phyloP scores from a whole-genome alignment of 2,113 vertebrate genomes.

The Oreochromis spilurus region DNA sequence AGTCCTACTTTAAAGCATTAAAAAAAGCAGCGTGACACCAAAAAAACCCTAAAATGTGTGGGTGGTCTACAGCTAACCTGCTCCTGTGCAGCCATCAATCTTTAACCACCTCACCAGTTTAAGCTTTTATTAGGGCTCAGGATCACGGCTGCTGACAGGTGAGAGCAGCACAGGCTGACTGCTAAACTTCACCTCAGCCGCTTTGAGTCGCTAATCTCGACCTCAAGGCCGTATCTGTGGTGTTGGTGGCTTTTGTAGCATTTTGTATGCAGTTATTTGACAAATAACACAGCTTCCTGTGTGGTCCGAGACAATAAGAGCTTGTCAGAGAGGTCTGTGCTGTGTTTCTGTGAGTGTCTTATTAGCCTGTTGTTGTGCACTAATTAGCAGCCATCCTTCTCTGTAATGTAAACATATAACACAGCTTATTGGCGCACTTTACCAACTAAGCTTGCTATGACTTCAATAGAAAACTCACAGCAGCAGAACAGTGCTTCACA shows the following conservation, averaged over 20 bases:
- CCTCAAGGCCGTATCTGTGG: not conserved
- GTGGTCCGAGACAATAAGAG: not conserved
- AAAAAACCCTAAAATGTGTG: accelerated
- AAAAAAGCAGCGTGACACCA: not conserved
- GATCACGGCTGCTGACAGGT: not conserved
- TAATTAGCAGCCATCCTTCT: not conserved
- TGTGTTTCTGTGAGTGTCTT: not conserved
- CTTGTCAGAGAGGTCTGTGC: not conserved
- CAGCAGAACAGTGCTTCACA: not conserved
- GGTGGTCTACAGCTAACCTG: not conserved
- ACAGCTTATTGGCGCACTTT: not conserved
- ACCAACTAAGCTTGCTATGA: not conserved
- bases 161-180: not conserved
- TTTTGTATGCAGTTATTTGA: not conserved
- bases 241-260: not conserved
- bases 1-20: not conserved
- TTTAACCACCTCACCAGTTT: not conserved
- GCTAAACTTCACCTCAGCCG: not conserved
- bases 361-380: not conserved
- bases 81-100: not conserved
- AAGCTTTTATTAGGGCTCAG: not conserved
- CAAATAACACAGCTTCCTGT: not conserved
- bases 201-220: not conserved
- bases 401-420: not conserved
- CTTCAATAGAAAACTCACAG: not conserved